Evolutionary conservation across 2,113 vertebrate genomes (phyloP).

Genomic region (Eulacestoma nigropectus): DNA sequence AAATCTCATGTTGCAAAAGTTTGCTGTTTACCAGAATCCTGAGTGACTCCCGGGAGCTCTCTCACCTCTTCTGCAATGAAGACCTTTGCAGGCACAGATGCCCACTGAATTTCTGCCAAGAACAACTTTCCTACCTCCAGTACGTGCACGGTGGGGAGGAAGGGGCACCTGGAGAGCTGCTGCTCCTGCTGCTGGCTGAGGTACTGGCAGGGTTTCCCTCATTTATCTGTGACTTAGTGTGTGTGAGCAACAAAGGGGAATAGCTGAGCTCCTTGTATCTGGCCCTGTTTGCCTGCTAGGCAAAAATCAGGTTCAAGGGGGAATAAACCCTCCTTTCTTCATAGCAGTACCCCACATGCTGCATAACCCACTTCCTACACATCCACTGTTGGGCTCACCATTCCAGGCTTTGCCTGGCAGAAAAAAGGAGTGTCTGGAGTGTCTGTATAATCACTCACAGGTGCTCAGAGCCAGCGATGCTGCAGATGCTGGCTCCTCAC

Average conservation of each 20-base stretch:
- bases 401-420: neutral
- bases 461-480: neutral
- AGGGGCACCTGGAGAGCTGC: neutral
- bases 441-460: neutral
- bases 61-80: neutral
- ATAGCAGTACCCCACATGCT: neutral
- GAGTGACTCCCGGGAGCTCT: slow-evolving; percentile 5
- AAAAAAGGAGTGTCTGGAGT: neutral
- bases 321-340: neutral
- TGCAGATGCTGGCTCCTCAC: neutral
- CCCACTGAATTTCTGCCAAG: slow-evolving; percentile 33
- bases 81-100: neutral
- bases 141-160: rapidly evolving
- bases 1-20: neutral
- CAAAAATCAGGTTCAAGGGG: neutral
- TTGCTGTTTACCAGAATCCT: slow-evolving; percentile 26
- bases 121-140: slow-evolving; percentile 36
- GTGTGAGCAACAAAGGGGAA: neutral
- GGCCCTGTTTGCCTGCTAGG: neutral
- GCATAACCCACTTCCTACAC: neutral
- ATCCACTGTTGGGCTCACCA: rapidly evolving
- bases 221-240: neutral
- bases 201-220: neutral
- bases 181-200: neutral
- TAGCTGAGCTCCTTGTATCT: neutral